A percentile compares a stretch with the other conserved stretches of the same genome.
These are phyloP conservation scores for Anneissia japonica DNA, from an alignment of 35 echinoderm and acorn worm species.

Conservation along the genomic window DNA sequence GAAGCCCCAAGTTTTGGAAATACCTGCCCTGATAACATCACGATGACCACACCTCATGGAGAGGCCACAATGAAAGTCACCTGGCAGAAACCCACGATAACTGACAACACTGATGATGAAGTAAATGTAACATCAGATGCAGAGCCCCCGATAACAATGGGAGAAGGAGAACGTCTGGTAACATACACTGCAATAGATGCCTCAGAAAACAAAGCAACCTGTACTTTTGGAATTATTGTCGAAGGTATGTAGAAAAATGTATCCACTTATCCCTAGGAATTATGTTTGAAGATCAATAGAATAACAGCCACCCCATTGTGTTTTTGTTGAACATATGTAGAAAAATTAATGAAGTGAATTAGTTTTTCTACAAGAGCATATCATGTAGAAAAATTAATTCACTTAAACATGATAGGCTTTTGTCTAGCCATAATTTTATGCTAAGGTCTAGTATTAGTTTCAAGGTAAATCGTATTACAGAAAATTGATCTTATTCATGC, in stretches of 20 bases:
- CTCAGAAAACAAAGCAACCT: background rate
- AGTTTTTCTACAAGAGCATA: too few relatives aligned
- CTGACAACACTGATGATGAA: background rate
- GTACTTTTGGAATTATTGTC: background rate
- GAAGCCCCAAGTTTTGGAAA: background rate
- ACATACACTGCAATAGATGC: conserved; percentile 6
- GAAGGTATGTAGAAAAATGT: conserved; percentile 6
- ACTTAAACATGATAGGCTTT: too few relatives aligned
- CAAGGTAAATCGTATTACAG: too few relatives aligned
- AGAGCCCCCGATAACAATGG: background rate
- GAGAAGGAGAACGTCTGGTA: conserved; percentile 4
- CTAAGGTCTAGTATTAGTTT: too few relatives aligned
- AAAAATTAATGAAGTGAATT: too few relatives aligned
- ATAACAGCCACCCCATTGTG: too few relatives aligned
- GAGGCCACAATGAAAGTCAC: background rate
- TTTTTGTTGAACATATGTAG: too few relatives aligned
- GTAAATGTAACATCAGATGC: background rate
- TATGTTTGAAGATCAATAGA: too few relatives aligned
- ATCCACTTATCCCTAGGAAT: too few relatives aligned
- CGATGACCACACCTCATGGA: background rate
- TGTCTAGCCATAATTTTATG: too few relatives aligned
- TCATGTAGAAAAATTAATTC: too few relatives aligned
- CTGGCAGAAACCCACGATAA: background rate
- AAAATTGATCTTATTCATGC: too few relatives aligned
- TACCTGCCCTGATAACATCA: background rate